phyloP scores from a whole-genome alignment of 2,113 vertebrate genomes.

The Falcunculus frontatus region DNA sequence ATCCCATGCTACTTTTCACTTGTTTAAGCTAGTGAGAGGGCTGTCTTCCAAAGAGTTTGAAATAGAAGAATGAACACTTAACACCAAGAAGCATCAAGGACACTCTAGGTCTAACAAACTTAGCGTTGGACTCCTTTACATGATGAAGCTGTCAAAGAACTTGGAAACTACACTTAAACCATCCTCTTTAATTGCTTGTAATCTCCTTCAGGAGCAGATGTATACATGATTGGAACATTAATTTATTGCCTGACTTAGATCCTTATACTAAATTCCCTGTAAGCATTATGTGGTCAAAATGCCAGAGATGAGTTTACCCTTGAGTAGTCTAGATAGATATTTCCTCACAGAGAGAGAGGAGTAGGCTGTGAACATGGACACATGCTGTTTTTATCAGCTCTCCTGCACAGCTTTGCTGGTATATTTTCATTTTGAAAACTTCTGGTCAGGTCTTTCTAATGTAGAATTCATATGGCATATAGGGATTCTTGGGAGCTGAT shows the following conservation, averaged over 20 bases:
- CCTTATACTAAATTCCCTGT: neutral
- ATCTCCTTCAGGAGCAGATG: neutral
- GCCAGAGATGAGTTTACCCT: neutral
- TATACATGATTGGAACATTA: neutral
- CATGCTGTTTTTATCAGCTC: neutral
- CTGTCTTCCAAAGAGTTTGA: neutral
- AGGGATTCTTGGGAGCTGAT: neutral
- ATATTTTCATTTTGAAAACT: neutral
- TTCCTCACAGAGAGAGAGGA: neutral
- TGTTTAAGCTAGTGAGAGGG: neutral
- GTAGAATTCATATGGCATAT: neutral
- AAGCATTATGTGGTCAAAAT: neutral
- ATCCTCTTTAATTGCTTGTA: neutral
- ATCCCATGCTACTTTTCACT: neutral
- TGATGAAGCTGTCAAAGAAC: neutral
- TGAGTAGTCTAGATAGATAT: neutral
- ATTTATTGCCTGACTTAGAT: neutral
- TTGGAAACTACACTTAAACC: neutral
- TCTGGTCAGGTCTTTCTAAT: neutral
- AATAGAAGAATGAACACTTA: neutral
- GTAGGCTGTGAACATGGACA: neutral
- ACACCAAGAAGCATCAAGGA: neutral
- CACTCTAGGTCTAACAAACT: neutral
- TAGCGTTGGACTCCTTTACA: neutral
- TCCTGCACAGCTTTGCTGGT: neutral